Percentiles rank a stretch among this genome's conserved stretches.
These are phyloP conservation scores for Tringa solitaria DNA, from an alignment of 2,113 vertebrate species.

Conservation along the genomic window DNA sequence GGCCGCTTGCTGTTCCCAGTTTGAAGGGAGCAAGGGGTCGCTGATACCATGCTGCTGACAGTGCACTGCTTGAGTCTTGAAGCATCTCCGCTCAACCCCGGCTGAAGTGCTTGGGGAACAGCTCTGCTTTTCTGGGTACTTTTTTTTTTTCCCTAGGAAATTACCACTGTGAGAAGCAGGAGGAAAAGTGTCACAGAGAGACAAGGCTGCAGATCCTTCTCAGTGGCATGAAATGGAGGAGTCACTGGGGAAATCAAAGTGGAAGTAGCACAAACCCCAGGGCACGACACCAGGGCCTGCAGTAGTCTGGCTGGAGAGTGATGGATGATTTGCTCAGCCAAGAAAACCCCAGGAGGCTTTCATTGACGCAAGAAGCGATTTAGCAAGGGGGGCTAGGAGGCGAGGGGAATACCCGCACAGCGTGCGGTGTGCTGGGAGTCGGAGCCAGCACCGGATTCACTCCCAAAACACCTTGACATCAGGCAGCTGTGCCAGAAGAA, in stretches of 20 bases:
- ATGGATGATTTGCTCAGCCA: background rate
- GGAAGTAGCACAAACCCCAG: background rate
- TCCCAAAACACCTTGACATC: fast-evolving
- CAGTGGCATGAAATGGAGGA: background rate
- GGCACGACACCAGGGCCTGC: background rate
- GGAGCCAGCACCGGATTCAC: background rate
- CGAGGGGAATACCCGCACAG: background rate
- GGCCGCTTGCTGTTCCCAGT: background rate
- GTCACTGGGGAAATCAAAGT: background rate
- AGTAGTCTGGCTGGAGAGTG: background rate
- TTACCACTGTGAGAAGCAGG: background rate
- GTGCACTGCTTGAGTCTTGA: background rate
- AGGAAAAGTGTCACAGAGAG: background rate
- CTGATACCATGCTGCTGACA: background rate
- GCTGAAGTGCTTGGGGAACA: background rate
- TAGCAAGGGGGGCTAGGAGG: background rate
- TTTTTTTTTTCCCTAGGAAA: background rate
- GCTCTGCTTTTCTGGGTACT: background rate
- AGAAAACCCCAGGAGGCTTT: background rate
- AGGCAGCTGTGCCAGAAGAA: background rate
- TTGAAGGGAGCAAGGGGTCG: background rate
- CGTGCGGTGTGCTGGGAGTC: background rate
- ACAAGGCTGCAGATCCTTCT: background rate
- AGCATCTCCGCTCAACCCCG: background rate
- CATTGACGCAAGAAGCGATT: background rate